These are phyloP conservation scores for Lytechinus pictus DNA, from an alignment of 35 echinoderm and acorn worm genomes.

Conservation along the genomic window DNA sequence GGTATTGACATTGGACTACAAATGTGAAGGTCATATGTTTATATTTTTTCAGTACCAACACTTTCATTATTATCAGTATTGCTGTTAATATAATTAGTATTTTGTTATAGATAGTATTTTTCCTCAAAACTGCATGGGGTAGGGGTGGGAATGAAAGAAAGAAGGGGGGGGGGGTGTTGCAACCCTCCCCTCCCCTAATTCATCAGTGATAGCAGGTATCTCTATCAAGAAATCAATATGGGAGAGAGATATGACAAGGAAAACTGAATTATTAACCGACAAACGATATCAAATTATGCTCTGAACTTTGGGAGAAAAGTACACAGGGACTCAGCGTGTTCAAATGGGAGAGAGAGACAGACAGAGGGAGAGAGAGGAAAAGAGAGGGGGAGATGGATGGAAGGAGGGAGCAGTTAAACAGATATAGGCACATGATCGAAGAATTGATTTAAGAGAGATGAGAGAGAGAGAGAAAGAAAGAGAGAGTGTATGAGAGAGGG, in stretches of 20 bases:
- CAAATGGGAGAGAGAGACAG: background rate
- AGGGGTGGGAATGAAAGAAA: too few relatives aligned
- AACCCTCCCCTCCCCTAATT: too few relatives aligned
- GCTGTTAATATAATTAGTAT: too few relatives aligned
- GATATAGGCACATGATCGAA: background rate
- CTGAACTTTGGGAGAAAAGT: conserved; percentile 26
- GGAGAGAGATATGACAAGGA: background rate
- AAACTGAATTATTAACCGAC: conserved; percentile 38
- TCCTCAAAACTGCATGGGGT: too few relatives aligned
- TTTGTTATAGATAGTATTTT: too few relatives aligned
- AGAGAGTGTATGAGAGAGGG: background rate
- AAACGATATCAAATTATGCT: conserved; percentile 27
- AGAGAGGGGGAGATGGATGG: background rate
- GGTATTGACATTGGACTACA: too few relatives aligned
- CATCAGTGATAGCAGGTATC: background rate
- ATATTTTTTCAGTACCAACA: too few relatives aligned
- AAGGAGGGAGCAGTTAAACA: background rate
- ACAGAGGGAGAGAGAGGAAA: conserved; percentile 19
- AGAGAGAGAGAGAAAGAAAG: background rate
- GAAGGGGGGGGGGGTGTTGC: too few relatives aligned
- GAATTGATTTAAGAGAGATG: too few relatives aligned
- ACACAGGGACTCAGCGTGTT: background rate
- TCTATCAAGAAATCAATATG: conserved; percentile 5
- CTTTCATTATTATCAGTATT: too few relatives aligned
- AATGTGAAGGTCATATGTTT: too few relatives aligned